Evolutionary conservation across 92 coral and sea anemone species (phyloP).

Genomic region (Galaxea fascicularis): DNA sequence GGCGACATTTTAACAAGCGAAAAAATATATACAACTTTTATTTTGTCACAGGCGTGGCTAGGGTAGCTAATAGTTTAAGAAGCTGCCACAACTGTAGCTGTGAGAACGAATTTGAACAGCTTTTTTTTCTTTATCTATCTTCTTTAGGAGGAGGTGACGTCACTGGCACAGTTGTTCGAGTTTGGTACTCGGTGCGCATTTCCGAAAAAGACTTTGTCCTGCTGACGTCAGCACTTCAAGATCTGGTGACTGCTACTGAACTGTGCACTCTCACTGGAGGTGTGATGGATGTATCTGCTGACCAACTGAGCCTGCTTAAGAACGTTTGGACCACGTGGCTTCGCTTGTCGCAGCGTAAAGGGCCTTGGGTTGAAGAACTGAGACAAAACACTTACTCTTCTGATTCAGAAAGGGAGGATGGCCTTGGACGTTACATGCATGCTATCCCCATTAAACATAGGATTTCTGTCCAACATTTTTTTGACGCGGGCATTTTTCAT

Average conservation of each 20-base stretch:
- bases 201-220: slow-evolving; percentile 7
- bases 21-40: too few relatives aligned
- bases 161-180: slow-evolving; percentile 8
- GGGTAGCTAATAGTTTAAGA: too few relatives aligned
- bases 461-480: slow-evolving; percentile 58
- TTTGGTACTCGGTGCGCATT: slow-evolving; percentile 47
- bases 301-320: slow-evolving; percentile 57
- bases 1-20: too few relatives aligned
- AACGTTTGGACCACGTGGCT: slow-evolving; percentile 79
- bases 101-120: background rate
- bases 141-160: slow-evolving; percentile 20
- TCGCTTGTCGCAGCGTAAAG: slow-evolving; percentile 25
- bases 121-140: background rate
- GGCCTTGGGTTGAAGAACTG: slow-evolving; percentile 32
- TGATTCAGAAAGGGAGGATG: slow-evolving; percentile 38
- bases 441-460: slow-evolving; percentile 69
- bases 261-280: slow-evolving; percentile 63
- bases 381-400: slow-evolving; percentile 15
- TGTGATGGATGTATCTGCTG: slow-evolving; percentile 50
- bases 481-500: slow-evolving; percentile 63
- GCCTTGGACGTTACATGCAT: slow-evolving; percentile 33
- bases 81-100: background rate
- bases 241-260: slow-evolving; percentile 36
- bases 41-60: background rate
- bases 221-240: slow-evolving; percentile 60